A percentile compares a stretch with the other conserved stretches of the same genome.
These are phyloP conservation scores for Plumapathes pennacea DNA, from an alignment of 92 coral and sea anemone genomes.

Conservation along the genomic window DNA sequence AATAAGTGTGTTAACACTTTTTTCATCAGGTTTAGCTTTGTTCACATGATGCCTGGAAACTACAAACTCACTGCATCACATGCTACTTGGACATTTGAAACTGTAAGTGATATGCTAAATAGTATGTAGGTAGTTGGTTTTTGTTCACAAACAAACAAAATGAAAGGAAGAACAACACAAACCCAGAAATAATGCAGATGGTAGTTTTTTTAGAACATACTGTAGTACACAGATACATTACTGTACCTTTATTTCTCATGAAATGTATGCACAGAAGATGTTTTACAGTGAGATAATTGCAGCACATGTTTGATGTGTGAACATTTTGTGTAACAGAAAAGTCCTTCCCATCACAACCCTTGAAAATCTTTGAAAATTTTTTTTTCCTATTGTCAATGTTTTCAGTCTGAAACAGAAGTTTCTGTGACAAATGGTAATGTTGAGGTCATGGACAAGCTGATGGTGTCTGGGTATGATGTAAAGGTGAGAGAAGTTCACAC, in stretches of 20 bases:
- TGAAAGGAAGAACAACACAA: too few species aligned
- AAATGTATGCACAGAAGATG: too few species aligned
- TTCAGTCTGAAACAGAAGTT: constrained; percentile 64
- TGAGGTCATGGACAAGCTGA: constrained; percentile 64
- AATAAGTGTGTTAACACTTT: too few species aligned
- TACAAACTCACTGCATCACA: constrained; percentile 82
- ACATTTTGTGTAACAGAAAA: not conserved
- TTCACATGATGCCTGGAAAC: constrained; percentile 89
- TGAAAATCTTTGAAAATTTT: not conserved
- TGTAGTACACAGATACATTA: too few species aligned
- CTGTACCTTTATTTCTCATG: too few species aligned
- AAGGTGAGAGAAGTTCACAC: constrained; percentile 61
- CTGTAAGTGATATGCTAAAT: constrained; percentile 66
- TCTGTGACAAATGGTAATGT: constrained; percentile 65
- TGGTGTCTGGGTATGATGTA: constrained; percentile 96
- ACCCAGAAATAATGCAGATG: too few species aligned
- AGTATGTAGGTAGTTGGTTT: too few species aligned
- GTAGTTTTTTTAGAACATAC: too few species aligned
- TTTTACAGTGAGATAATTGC: too few species aligned
- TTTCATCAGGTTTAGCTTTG: constrained; percentile 73
- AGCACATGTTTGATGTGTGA: not conserved
- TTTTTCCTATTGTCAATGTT: not conserved
- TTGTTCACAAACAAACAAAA: too few species aligned
- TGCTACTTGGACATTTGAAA: constrained; percentile 88
- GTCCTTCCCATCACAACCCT: not conserved